Conservation (phyloP, 2,797 vertebrate species). For the Carcharodon carcharias region DNA sequence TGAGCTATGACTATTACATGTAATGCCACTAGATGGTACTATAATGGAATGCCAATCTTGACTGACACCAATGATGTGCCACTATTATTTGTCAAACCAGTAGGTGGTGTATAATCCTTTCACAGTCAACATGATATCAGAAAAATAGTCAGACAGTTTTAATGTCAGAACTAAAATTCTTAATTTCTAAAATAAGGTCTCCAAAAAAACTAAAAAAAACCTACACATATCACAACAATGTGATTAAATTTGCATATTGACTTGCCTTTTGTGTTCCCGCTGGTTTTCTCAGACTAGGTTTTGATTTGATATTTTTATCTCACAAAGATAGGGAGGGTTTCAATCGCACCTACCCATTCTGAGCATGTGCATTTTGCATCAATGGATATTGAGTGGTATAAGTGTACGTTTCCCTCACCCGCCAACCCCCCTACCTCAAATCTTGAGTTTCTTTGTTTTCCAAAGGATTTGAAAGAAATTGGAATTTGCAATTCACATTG, state of each 20-base stretch:
- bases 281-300: neutral
- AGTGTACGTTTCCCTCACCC: neutral
- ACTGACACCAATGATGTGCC: neutral
- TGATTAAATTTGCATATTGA: neutral
- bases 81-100: neutral
- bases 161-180: neutral
- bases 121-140: neutral
- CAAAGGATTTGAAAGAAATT: constrained; percentile 4
- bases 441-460: neutral
- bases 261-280: neutral
- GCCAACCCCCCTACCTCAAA: neutral
- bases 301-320: neutral
- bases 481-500: neutral
- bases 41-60: constrained; percentile 3
- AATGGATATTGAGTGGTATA: neutral
- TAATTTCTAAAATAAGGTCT: neutral
- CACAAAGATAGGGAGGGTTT: neutral
- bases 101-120: neutral
- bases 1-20: neutral
- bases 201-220: neutral
- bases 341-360: neutral
- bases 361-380: neutral
- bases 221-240: neutral
- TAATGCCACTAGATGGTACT: neutral
- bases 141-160: neutral